These are phyloP conservation scores for Drosophila melanogaster DNA, from an alignment of 1,140 invertebrate genomes.

Conservation along the genomic window Release_6_plus_ISO1_MT NT_033779.5:9638001-9638500, in stretches of 20 bases:
- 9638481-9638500: slow-evolving; percentile 68
- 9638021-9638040: slow-evolving; percentile 50
- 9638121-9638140: slow-evolving; percentile 48
- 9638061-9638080: slow-evolving; percentile 42
- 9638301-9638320: slow-evolving; percentile 60
- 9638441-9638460: slow-evolving; percentile 43
- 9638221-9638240: slow-evolving; percentile 44
- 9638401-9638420: neutral
- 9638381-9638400: slow-evolving; percentile 17
- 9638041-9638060: slow-evolving; percentile 61
- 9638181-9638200: neutral
- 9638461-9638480: slow-evolving; percentile 77
- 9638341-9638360: slow-evolving; percentile 44
- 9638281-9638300: slow-evolving; percentile 64
- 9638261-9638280: slow-evolving; percentile 55
- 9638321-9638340: slow-evolving; percentile 42
- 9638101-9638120: slow-evolving; percentile 19
- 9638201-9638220: slow-evolving; percentile 2
- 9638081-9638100: slow-evolving; percentile 23
- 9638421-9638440: slow-evolving; percentile 1
- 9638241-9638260: slow-evolving; percentile 51
- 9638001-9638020: slow-evolving; percentile 2
- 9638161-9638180: slow-evolving; percentile 10
- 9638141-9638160: slow-evolving; percentile 54
- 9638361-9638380: slow-evolving; percentile 33